phyloP scores from a whole-genome alignment of 2,797 vertebrate genomes.

The Anniella stebbinsi region DNA sequence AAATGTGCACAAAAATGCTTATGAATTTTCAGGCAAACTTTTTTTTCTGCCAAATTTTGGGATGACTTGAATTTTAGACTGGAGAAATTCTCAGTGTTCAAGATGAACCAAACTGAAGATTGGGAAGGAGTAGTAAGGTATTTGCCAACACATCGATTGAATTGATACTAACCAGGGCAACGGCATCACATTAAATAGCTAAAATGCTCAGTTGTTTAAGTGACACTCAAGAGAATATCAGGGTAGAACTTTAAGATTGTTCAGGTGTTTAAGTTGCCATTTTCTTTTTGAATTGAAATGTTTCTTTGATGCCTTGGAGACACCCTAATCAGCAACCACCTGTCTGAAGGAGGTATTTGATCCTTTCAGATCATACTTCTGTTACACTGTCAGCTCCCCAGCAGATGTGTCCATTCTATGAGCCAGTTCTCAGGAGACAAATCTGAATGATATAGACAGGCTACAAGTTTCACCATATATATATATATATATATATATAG shows the following conservation, averaged over 20 bases:
- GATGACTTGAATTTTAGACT: too few relatives aligned
- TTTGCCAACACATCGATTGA: not conserved
- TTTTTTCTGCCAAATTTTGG: too few relatives aligned
- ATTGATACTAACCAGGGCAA: not conserved
- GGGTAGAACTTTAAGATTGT: not conserved
- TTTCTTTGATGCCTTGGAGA: slow-evolving; percentile 32
- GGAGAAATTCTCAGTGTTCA: too few relatives aligned
- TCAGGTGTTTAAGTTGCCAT: slow-evolving; percentile 17
- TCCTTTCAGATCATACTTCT: slow-evolving; percentile 40
- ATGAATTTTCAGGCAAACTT: too few relatives aligned
- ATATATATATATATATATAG: too few relatives aligned
- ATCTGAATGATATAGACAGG: slow-evolving; percentile 1
- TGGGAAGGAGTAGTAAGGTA: not conserved
- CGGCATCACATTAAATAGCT: not conserved
- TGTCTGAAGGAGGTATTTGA: slow-evolving; percentile 37
- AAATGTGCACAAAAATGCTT: too few relatives aligned
- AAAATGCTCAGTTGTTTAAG: not conserved
- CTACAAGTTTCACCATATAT: slow-evolving; percentile 54
- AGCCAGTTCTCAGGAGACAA: slow-evolving; percentile 2
- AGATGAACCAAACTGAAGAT: too few relatives aligned
- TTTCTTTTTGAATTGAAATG: slow-evolving; percentile 29
- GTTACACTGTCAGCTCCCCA: not conserved
- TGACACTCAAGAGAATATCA: not conserved
- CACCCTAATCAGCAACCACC: not conserved
- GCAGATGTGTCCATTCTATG: slow-evolving; percentile 37